Conservation (phyloP, 37 sponge, comb jelly and placozoan species). For the Beroe ovata region DNA sequence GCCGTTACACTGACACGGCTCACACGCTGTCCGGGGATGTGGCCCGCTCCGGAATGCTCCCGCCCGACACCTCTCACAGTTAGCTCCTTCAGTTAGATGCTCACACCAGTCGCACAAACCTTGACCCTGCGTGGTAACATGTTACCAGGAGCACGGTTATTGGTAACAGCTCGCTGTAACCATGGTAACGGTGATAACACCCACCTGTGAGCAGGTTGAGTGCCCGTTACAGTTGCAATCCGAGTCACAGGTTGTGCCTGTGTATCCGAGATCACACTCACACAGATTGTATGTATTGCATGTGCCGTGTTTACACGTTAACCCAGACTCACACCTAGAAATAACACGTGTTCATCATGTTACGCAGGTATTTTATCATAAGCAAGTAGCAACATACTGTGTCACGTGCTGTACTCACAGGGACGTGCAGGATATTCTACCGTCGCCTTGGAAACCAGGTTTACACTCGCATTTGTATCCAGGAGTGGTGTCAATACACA, state of each 20-base stretch:
- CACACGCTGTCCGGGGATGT: not conserved
- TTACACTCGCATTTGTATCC: conserved; percentile 1
- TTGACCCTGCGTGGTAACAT: conserved; percentile 23
- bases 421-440: too few species aligned
- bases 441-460: conserved; percentile 6
- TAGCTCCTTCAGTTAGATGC: conserved; percentile 9
- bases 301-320: conserved; percentile 12
- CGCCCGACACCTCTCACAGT: not conserved
- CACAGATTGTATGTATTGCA: conserved; percentile 33
- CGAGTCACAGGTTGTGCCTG: conserved; percentile 36
- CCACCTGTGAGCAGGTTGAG: conserved; percentile 37
- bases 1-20: conserved; percentile 41
- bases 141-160: too few species aligned
- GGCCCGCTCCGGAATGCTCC: conserved; percentile 5
- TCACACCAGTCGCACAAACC: not conserved
- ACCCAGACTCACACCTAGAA: conserved; percentile 12
- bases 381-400: too few species aligned
- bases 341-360: too few species aligned
- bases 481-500: not conserved
- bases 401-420: too few species aligned
- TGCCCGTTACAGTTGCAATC: conserved; percentile 57
- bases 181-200: not conserved
- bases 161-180: too few species aligned
- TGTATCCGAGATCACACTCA: conserved; percentile 53
- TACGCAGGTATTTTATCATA: too few species aligned